A percentile compares a stretch with the other conserved stretches of the same genome.
Evolutionary conservation across 1,140 invertebrate species (phyloP).

Genomic region (Marisa cornuarietis): DNA sequence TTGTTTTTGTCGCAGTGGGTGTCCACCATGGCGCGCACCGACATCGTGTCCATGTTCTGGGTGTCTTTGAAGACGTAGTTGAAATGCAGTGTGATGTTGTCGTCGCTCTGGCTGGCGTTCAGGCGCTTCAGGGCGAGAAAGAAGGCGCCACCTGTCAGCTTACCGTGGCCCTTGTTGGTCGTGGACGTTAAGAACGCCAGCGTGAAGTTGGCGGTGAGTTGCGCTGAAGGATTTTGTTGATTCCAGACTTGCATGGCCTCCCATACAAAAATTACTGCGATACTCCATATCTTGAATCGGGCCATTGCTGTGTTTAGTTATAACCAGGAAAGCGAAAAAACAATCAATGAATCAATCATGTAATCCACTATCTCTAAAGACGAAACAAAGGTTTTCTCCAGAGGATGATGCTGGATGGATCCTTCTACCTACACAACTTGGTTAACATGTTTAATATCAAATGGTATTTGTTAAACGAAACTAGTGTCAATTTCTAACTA

Average conservation of each 20-base stretch:
- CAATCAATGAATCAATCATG: not conserved
- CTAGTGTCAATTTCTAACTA: not conserved
- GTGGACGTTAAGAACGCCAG: constrained; percentile 33
- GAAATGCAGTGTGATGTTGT: not conserved
- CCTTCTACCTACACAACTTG: too few species aligned
- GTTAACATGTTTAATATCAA: too few species aligned
- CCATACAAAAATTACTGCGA: not conserved
- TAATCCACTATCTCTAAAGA: too few species aligned
- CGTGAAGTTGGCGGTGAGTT: constrained; percentile 6
- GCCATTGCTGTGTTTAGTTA: not conserved
- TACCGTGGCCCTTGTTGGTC: constrained; percentile 31
- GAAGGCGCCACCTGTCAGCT: constrained; percentile 78
- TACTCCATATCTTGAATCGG: not conserved
- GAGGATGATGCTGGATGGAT: too few species aligned
- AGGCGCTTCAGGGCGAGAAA: constrained; percentile 82
- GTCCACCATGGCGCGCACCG: constrained; percentile 39
- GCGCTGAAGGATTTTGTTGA: too few species aligned
- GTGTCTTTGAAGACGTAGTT: constrained; percentile 85
- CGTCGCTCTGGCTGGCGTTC: constrained; percentile 71
- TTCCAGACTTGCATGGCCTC: not conserved
- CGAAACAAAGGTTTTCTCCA: not conserved
- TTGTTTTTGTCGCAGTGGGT: constrained; percentile 70
- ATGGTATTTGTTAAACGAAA: too few species aligned
- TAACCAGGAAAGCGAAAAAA: not conserved
- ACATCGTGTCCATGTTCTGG: constrained; percentile 81